Evolutionary conservation across 2,888 invertebrate species (phyloP), one percentile per base, ranked within the genome.

Genomic region (Bursaphelenchus okinawaensis): DNA sequence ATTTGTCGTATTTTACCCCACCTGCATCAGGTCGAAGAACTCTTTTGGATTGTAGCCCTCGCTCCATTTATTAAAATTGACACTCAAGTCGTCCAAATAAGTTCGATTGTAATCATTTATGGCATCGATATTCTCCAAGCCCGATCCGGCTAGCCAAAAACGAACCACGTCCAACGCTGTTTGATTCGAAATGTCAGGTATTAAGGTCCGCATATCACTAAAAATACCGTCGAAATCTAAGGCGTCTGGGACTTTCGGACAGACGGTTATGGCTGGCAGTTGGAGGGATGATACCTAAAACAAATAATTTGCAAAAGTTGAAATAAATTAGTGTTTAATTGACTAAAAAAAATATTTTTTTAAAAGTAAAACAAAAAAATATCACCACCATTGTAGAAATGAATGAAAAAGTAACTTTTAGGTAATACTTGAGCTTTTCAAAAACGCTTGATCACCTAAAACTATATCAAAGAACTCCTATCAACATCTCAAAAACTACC

Each of bases 181-280:
- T 7, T 68, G 58, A 24, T 71, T 57, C 3, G 68, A 62, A 8
- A 77, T 63, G 12, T 70, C 63, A 0, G 71, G 75, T 8, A 79
- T 31, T 28, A 70, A 66, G 7, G 65, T 68, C 24, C 62, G 64
- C n/a, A 79, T 75, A 60, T 78, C 78, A 2, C 61, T 63, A 28
- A 60, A 58, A 24, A 76, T 65, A 1, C 62, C 71, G 19, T 69
- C 59, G 26, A 68, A 68, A 60, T 79, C 73, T 57, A 76, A 76
- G 20, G 76, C 72, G 57, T 79, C 78, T 3, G 79, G 79, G 12
- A 75, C 64, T 61, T 77, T 79, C 24, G 79, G 79, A 52, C 79
- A 79, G n/a, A 79, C 72, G 4, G 78, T 77, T 12, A 79, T 75
- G 8, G 72, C 76, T 22, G 79, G 79, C 27, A 79, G 66, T 54